Base-by-base conservation (phyloP, 53 echinoderm and acorn worm species). In the Mesocentrotus franciscanus region DNA sequence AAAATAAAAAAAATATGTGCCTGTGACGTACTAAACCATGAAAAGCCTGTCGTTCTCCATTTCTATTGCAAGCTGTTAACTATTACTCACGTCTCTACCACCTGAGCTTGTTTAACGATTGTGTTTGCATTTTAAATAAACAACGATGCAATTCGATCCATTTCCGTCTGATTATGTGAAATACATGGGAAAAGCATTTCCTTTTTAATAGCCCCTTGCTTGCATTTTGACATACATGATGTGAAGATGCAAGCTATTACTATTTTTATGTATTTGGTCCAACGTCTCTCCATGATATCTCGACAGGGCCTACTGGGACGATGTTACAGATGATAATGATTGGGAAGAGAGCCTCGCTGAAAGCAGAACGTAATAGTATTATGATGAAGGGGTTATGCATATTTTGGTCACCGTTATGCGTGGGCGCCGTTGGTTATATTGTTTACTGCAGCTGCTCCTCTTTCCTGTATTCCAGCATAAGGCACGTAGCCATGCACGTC, bases 371-470 rank as follows among this genome's bases (percentile, higher is more conserved):
- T 56, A 87, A 58, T 87, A 87, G 57, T n/a, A 58, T 87, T 87
- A 87, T 87, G 87, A 87, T 58, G 87, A 27, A 87, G 58, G 34
- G 66, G 32, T 90, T 90, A 60, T 59, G 9, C 35, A 18, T 61
- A 49, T 60, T 66, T 91, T 35, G 91, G 91, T 91, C 66, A 34
- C 16, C 34, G 18, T 66, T 64, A 36, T 91, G 91, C 91, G 91
- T 91, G 91, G 91, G 91, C 91, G 91, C 13, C 22, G 66, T 33
- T 9, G 62, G 35, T 35, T 91, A 90, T 39, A 91, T 91, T 91
- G 91, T 91, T 91, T 91, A 64, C 61, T 36, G 62, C 91, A 61
- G 35, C 91, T 64, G 91, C 22, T 91, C 10, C 9, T 66, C 66
- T 91, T 91, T 91, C 91, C 91, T 91, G 91, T 66, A 56, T 33